phyloP scores from a whole-genome alignment of 1,140 invertebrate genomes.

The Scaptomyza hsui region DNA sequence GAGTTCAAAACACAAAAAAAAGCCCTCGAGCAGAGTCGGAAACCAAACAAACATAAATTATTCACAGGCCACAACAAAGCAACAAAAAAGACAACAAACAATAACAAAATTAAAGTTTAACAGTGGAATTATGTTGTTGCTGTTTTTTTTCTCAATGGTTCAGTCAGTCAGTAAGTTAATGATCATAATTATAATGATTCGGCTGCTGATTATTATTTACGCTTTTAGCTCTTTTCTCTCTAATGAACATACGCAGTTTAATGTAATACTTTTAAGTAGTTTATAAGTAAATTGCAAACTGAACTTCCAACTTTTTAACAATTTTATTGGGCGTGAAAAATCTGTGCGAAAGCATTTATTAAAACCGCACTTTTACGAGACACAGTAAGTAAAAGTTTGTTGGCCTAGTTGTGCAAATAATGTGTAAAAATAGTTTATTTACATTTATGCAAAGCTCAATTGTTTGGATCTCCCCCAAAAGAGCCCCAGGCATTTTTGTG shows the following conservation, averaged over 20 bases:
- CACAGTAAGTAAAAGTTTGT: constrained; percentile 42
- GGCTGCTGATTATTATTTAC: constrained; percentile 59
- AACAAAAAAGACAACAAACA: constrained; percentile 20
- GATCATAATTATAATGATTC: constrained; percentile 68
- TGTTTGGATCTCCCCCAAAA: constrained; percentile 59
- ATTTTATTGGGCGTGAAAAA: constrained; percentile 53
- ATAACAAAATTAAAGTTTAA: constrained; percentile 27
- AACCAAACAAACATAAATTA: constrained; percentile 45
- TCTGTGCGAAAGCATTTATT: constrained; percentile 9
- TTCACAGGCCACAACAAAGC: constrained; percentile 36
- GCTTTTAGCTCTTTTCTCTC: constrained; percentile 18
- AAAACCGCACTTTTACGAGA: background rate
- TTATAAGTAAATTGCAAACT: constrained; percentile 1
- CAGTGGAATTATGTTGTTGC: constrained; percentile 24
- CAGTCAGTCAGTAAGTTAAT: constrained; percentile 75
- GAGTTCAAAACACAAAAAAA: constrained; percentile 4
- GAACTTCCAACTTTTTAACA: constrained; percentile 18
- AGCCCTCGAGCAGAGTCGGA: constrained; percentile 22
- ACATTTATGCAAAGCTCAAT: constrained; percentile 58
- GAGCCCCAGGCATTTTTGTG: constrained; percentile 12
- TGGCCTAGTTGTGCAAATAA: constrained; percentile 62
- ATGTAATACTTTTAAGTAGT: constrained; percentile 20
- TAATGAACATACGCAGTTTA: constrained; percentile 48
- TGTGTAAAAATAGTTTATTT: constrained; percentile 69
- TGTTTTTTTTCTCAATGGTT: constrained; percentile 40